Percentiles rank a stretch among this genome's conserved stretches.
Evolutionary conservation across 1,140 invertebrate genomes (phyloP).

Genomic region (Drosophila persimilis): DNA sequence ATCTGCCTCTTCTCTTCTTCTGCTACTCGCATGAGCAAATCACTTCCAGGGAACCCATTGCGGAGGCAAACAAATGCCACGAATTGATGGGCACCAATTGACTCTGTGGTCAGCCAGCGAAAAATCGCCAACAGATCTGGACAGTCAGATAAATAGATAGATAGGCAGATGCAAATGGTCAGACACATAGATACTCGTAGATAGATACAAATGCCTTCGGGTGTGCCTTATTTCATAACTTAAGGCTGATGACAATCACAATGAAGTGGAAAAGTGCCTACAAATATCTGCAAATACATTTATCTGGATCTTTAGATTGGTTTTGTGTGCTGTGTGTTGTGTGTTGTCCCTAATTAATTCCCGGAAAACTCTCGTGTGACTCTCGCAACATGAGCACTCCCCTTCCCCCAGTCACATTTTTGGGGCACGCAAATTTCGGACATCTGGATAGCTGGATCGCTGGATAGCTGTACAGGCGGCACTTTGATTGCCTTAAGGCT

Average conservation of each 20-base stretch:
- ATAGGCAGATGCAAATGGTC: background rate
- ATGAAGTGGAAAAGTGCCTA: too few relatives aligned
- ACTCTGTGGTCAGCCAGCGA: conserved; percentile 1
- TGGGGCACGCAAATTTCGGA: conserved; percentile 29
- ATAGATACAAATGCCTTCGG: too few relatives aligned
- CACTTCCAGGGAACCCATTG: conserved; percentile 18
- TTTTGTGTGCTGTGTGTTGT: too few relatives aligned
- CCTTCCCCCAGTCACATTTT: conserved; percentile 30
- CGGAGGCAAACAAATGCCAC: background rate
- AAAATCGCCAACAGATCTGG: background rate
- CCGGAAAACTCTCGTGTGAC: conserved; percentile 32
- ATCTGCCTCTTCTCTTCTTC: conserved; percentile 2
- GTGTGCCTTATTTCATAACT: too few relatives aligned
- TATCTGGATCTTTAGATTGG: too few relatives aligned
- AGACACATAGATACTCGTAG: too few relatives aligned
- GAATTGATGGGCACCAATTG: conserved; percentile 30
- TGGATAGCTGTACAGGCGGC: conserved; percentile 47
- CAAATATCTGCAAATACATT: too few relatives aligned
- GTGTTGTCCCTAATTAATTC: conserved; percentile 7
- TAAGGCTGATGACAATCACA: too few relatives aligned
- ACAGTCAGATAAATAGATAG: background rate
- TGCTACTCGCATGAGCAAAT: conserved; percentile 4
- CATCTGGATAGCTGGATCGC: too few relatives aligned
- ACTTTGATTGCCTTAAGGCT: conserved; percentile 66
- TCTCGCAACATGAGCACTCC: conserved; percentile 20